Base-by-base conservation (phyloP, 2,113 vertebrate species). In the Pachypanchax playfairii region DNA sequence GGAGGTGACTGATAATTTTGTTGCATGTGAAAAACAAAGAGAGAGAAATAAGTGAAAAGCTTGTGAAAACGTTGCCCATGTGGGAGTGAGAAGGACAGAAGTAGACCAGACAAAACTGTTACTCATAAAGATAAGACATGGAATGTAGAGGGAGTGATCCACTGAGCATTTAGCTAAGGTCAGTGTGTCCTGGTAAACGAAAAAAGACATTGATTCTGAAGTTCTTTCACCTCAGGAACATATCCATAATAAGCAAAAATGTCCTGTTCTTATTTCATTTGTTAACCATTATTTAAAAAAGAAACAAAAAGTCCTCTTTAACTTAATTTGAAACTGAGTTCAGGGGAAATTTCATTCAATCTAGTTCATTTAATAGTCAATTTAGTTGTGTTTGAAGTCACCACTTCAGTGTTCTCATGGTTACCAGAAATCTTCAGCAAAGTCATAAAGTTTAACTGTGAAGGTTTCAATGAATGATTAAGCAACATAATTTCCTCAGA, bases 141-240 rank as follows among this genome's bases (percentile, higher is more conserved):
- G 79, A 80, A 84, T 77, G 70, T 29, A 62, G 39, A 54, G 65
- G 68, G 70, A 81, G 77, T 55, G 56, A 60, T 59, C 50, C 20
- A 48, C 25, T 60, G 31, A 42, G 26, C 24, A 5, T 56, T 25
- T 21, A 28, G 42, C 43, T 55, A 46, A 77, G 75, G 44, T 71
- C 70, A 65, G 21, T 1, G 10, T 59, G 51, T 6, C 65, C 68
- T 53, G 28, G 33, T 47, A 14, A 14, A 13, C 2, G 17, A 15
- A 42, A 42, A 1, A 14, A 25, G 22, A 24, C 43, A 52, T 25
- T 17, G 17, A 69, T 61, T 68, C 24, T 41, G 14, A 46, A 54
- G 33, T 58, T 21, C 9, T 48, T 48, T 15, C 15, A 44, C 48
- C 28, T 70, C 20, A 21, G 33, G 4, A 25, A 54, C 58, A 35